phyloP scores from a whole-genome alignment of 2,888 invertebrate species.

The Limnephilus rhombicus region DNA sequence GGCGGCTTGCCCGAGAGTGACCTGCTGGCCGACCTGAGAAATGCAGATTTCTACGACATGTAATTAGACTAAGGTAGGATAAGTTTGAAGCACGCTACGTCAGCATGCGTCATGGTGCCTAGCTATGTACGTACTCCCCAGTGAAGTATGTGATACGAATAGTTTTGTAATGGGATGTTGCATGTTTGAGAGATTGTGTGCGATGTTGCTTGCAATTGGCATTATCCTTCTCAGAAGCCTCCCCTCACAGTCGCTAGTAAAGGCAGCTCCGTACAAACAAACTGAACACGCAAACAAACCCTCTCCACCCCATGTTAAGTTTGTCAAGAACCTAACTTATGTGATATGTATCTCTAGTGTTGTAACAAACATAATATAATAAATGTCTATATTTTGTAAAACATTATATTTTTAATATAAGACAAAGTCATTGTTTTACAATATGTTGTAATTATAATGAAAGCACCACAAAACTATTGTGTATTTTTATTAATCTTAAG shows the following conservation, averaged over 20 bases:
- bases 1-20: slow-evolving; percentile 17
- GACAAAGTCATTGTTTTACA: slow-evolving; percentile 20
- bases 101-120: background rate
- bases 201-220: background rate
- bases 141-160: slow-evolving; percentile 12
- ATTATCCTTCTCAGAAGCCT: background rate
- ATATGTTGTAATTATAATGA: background rate
- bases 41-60: slow-evolving; percentile 35
- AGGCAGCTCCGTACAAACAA: background rate
- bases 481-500: slow-evolving; percentile 6
- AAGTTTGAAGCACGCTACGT: background rate
- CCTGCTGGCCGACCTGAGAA: slow-evolving; percentile 26
- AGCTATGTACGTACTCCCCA: background rate
- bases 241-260: background rate
- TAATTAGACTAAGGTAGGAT: background rate
- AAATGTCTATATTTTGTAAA: slow-evolving; percentile 12
- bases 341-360: slow-evolving; percentile 25
- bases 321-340: slow-evolving; percentile 13
- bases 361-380: slow-evolving; percentile 4
- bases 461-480: slow-evolving; percentile 2
- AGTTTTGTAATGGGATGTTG: background rate
- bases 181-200: background rate
- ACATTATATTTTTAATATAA: slow-evolving; percentile 46
- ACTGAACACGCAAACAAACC: background rate
- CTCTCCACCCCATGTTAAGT: background rate